Base-by-base conservation (phyloP, 2,113 vertebrate species). In the Ailurus styani region DNA sequence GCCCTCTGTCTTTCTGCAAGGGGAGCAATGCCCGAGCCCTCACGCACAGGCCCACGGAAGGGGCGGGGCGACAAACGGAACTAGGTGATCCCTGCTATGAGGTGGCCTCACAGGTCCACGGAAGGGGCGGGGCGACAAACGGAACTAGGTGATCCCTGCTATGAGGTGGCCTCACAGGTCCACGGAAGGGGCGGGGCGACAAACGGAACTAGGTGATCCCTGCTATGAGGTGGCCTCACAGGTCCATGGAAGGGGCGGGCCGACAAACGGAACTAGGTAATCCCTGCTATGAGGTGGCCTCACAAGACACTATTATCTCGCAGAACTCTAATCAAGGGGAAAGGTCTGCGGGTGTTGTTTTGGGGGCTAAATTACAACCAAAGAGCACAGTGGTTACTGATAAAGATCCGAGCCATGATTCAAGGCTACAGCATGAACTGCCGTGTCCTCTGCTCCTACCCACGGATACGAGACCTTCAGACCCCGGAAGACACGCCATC, bases 101-200 rank as follows among this genome's bases (percentile, higher is more conserved):
- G 57, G 10, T 12, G n/a, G n/a, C n/a, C n/a, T n/a, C 40, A 1
- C 0, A 6, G 29, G 1, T 14, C 23, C 31, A 6, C 0, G 21
- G 52, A 2, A 7, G 20, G 42, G 29, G 25, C 10, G 3, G 4
- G 17, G 15, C 50, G 13, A 13, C 7, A 15, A 31, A 66, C 6
- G 6, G 21, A 0, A 1, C 7, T 1, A 31, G 34, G 6, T 0
- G 6, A 14, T 20, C 64, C 14, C 9, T 0, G 13, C 42, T 8
- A 3, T 5, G 57, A 29, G 57, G 10, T 12, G n/a, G n/a, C n/a
- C n/a, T n/a, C 40, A 1, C 0, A 6, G 29, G 1, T 14, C 23
- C 31, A 6, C 0, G 21, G 52, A 2, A 7, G 20, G 42, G 29
- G 25, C 10, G 3, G 4, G 17, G 15, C 50, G 13, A 13, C 7